Base-by-base conservation (phyloP, 1,140 invertebrate species). In the Muscidifurax raptorellus region DNA sequence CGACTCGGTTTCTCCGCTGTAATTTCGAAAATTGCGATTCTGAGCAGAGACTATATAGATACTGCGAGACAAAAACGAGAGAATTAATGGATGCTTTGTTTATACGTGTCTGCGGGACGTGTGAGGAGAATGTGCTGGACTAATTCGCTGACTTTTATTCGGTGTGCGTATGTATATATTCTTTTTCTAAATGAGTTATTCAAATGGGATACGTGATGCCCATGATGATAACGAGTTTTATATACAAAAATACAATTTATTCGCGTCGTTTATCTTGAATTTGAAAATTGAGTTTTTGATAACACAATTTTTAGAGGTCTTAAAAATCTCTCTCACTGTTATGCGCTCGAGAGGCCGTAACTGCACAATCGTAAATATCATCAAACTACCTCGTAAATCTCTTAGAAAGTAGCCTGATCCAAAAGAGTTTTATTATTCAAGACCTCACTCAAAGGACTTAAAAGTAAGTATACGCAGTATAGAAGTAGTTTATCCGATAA, bases 31-130 rank as follows among this genome's bases (percentile, higher is more conserved):
- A 40, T 18, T 74, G 71, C 18, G 1, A 18, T 36, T 32, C 30
- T 7, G 30, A 74, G 32, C 28, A n/a, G 71, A 22, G 18, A 40
- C 32, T 74, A 22, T 13, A n/a, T 40, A 40, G 36, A 40, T 40
- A 40, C 7, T 10, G 36, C 67, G 67, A 6, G 22, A 40, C 15
- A 10, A 40, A 30, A 69, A 0, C n/a, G 2, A 69, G 27, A 3
- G 71, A 40, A 74, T 74, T 74, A 74, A 74, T 74, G 71, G 32
- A 5, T 40, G 66, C 18, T 59, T 18, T 59, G 52, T 40, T 40
- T 40, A 59, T 22, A n/a, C 22, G 2, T 59, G 22, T 59, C 1
- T 59, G 6, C 36, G 52, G n/a, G 12, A 47, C 44, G n/a, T 28
- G n/a, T 18, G 67, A 69, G 67, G 22, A 69, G 67, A 69, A 30